Evolutionary conservation across 2,888 invertebrate genomes (phyloP).

Genomic region (Alloscopus bannaensis): DNA sequence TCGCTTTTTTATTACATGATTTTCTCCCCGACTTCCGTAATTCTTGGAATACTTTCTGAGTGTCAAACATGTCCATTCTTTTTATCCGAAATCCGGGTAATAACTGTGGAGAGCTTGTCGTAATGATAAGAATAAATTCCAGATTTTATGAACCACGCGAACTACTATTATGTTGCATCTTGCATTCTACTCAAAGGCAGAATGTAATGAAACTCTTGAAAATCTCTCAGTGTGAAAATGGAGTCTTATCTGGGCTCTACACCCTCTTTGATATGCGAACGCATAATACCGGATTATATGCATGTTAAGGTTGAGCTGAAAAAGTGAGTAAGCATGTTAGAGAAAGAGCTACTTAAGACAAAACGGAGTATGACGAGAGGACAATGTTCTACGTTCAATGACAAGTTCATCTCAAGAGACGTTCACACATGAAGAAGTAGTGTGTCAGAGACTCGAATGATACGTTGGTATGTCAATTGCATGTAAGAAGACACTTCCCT

Average conservation of each 20-base stretch:
- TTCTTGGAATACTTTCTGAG: conserved; percentile 34
- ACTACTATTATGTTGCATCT: conserved; percentile 6
- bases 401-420: conserved; percentile 37
- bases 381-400: conserved; percentile 42
- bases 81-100: conserved; percentile 49
- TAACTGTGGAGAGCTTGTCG: conserved; percentile 57
- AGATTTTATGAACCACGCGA: conserved; percentile 50
- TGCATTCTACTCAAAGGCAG: background rate
- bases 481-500: conserved; percentile 37
- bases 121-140: conserved; percentile 60
- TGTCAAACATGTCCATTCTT: conserved; percentile 54
- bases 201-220: background rate
- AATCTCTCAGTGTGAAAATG: background rate
- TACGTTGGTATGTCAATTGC: conserved; percentile 45
- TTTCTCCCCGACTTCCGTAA: background rate
- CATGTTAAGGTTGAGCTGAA: conserved; percentile 17
- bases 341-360: too few relatives aligned
- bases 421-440: conserved; percentile 11
- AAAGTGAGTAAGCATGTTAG: too few relatives aligned
- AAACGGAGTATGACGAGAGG: too few relatives aligned
- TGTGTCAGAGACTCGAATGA: conserved; percentile 40
- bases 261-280: conserved; percentile 5
- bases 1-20: background rate
- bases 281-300: conserved; percentile 21
- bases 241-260: conserved; percentile 9